Evolutionary conservation across 2,113 vertebrate species (phyloP).

Genomic region (Lontra canadensis): DNA sequence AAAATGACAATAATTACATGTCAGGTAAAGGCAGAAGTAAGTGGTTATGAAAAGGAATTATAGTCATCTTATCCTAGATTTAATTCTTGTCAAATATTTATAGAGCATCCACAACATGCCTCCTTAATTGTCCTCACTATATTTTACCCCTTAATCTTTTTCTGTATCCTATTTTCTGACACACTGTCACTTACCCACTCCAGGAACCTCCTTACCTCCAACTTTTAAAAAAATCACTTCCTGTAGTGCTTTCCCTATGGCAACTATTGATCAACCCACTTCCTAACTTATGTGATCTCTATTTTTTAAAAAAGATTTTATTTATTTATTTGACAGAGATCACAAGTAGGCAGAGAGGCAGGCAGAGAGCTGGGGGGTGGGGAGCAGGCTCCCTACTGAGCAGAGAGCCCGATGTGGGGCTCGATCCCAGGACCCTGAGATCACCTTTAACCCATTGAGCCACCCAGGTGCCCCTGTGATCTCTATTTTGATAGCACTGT

Average conservation of each 20-base stretch:
- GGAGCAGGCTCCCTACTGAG: no score
- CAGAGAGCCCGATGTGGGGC: no score
- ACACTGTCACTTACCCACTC: not conserved
- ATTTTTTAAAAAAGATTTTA: no score
- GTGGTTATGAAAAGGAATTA: constrained; percentile 34
- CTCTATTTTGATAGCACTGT: not conserved
- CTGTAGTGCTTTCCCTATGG: not conserved
- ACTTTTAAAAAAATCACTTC: not conserved
- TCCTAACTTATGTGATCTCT: not conserved
- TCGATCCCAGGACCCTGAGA: no score
- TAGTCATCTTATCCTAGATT: not conserved
- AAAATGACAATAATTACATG: constrained; percentile 46
- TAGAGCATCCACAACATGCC: not conserved
- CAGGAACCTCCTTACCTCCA: not conserved
- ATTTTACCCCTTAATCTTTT: constrained; percentile 34
- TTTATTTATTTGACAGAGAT: no score
- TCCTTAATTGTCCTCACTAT: not conserved
- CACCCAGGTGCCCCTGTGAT: not conserved
- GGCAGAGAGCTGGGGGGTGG: no score
- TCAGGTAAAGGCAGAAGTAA: constrained; percentile 46
- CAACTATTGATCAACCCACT: not conserved
- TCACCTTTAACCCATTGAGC: no score
- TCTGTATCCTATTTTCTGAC: not conserved
- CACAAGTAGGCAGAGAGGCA: no score
- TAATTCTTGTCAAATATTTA: constrained; percentile 46